Conservation (phyloP, 2,113 vertebrate genomes). For the Psittacara wagleri region DNA sequence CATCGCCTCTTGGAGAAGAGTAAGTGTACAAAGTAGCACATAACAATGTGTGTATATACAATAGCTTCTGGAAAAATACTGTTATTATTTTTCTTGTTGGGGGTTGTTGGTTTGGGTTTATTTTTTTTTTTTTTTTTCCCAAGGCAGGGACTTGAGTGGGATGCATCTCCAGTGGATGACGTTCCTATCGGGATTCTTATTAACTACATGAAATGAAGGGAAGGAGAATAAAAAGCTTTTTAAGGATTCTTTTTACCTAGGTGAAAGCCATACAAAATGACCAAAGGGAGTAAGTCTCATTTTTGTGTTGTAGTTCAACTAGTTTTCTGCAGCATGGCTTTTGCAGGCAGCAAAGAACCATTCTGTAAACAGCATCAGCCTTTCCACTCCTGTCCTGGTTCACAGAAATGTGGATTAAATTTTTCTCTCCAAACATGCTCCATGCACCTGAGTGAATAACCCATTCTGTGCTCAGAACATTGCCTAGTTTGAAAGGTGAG, state of each 20-base stretch:
- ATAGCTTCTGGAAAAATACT: not conserved
- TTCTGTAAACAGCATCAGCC: not conserved
- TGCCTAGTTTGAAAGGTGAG: not conserved
- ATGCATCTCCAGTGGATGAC: not conserved
- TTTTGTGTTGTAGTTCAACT: not conserved
- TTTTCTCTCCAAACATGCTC: not conserved
- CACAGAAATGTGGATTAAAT: not conserved
- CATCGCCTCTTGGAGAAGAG: not conserved
- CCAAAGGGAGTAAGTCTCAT: not conserved
- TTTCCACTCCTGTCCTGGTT: not conserved
- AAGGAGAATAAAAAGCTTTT: not conserved
- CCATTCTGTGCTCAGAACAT: not conserved
- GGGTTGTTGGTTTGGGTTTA: rapidly evolving
- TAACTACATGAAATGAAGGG: not conserved
- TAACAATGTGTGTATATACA: not conserved
- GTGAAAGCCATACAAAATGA: not conserved
- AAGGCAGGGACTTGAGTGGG: not conserved
- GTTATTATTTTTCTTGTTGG: not conserved
- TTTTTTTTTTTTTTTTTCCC: not conserved
- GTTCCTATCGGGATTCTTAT: not conserved
- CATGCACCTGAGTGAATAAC: not conserved
- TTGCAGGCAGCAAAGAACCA: not conserved
- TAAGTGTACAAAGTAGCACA: not conserved
- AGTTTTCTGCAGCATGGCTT: not conserved
- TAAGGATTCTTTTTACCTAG: not conserved